phyloP scores from a whole-genome alignment of 2,113 vertebrate genomes.

The Hepsetus odoe region DNA sequence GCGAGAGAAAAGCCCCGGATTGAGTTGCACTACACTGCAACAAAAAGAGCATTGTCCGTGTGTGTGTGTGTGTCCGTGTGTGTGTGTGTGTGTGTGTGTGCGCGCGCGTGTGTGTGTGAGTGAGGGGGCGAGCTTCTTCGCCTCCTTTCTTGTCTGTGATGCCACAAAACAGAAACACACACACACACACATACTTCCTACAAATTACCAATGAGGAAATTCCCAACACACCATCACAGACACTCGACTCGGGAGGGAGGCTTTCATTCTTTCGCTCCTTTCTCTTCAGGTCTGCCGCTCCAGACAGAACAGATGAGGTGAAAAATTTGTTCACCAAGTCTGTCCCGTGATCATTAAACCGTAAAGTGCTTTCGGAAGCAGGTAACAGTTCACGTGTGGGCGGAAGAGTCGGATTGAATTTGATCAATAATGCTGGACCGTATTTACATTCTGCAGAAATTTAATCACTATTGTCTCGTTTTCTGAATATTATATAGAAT shows the following conservation, averaged over 20 bases:
- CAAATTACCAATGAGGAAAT: constrained; percentile 71
- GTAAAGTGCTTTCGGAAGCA: no score
- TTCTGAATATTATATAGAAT: no score
- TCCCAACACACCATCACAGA: constrained; percentile 61
- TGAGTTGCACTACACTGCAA: neutral
- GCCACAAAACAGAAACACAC: constrained; percentile 28
- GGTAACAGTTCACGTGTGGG: no score
- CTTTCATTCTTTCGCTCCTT: neutral
- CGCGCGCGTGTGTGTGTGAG: neutral
- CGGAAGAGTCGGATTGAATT: no score
- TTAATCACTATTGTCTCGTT: no score
- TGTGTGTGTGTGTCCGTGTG: neutral
- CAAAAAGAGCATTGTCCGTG: constrained; percentile 19
- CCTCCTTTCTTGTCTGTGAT: constrained; percentile 58
- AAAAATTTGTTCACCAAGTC: no score
- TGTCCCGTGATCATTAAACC: no score
- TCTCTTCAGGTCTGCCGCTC: neutral
- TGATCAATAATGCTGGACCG: no score
- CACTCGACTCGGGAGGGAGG: neutral
- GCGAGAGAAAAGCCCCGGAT: constrained; percentile 14
- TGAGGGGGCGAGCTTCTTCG: constrained; percentile 42
- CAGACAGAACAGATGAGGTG: no score
- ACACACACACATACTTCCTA: constrained; percentile 56
- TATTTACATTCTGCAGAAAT: no score
- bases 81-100: constrained; percentile 30